A percentile compares a stretch with the other conserved stretches of the same genome.
Evolutionary conservation across 2,888 invertebrate genomes (phyloP).

Genomic region (Trypoxylon attenuatum): DNA sequence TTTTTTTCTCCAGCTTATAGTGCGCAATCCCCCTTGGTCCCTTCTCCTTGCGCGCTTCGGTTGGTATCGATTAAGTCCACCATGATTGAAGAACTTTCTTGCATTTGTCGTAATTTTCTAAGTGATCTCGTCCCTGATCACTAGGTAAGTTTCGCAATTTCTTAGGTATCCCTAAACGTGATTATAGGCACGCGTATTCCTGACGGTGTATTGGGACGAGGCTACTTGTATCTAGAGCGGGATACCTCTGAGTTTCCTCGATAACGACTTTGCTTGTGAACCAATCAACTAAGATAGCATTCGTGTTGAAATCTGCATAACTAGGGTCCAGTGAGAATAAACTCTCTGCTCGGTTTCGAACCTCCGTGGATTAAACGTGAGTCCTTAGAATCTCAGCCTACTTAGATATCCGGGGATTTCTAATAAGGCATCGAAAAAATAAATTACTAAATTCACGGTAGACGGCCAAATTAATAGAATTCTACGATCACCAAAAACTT

Average conservation of each 20-base stretch:
- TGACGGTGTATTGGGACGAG: neutral
- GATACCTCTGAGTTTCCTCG: constrained; percentile 20
- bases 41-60: neutral
- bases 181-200: constrained; percentile 5
- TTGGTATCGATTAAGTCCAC: constrained; percentile 1
- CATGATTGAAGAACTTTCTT: neutral
- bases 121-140: constrained; percentile 2
- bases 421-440: neutral
- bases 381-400: constrained; percentile 18
- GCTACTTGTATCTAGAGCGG: constrained; percentile 3
- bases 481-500: no score
- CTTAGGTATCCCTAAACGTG: constrained; percentile 1
- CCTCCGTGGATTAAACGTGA: constrained; percentile 34
- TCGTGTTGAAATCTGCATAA: constrained; percentile 55
- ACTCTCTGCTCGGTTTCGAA: constrained; percentile 29
- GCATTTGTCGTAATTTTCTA: constrained; percentile 11
- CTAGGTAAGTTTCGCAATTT: constrained; percentile 1
- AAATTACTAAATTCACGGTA: neutral
- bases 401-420: neutral
- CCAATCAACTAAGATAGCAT: constrained; percentile 55
- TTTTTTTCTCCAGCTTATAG: no score
- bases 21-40: no score
- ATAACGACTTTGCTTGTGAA: constrained; percentile 30
- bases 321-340: constrained; percentile 41
- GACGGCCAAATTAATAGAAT: no score